phyloP scores from a whole-genome alignment of 92 coral and sea anemone species.

The Palythoa heliodiscus region DNA sequence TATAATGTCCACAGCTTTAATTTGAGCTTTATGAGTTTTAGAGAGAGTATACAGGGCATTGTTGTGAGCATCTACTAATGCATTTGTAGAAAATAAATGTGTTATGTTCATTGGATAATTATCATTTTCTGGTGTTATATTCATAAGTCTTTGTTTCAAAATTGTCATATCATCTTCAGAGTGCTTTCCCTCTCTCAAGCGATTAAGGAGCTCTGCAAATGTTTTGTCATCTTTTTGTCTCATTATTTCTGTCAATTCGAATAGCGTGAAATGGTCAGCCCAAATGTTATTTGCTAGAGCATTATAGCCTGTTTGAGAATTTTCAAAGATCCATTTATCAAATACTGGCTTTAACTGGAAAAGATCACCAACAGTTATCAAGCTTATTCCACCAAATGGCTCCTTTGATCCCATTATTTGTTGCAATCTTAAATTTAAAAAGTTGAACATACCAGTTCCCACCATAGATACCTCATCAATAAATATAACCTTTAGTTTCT shows the following conservation, averaged over 20 bases:
- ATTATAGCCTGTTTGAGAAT: constrained; percentile 33
- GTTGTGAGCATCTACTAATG: no score
- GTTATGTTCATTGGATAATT: no score
- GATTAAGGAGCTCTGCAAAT: constrained; percentile 64
- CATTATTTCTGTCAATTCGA: constrained; percentile 9
- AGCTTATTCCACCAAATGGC: constrained; percentile 49
- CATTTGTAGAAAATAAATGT: no score
- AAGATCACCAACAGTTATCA: constrained; percentile 51
- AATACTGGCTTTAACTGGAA: constrained; percentile 19
- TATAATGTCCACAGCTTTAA: no score
- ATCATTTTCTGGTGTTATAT: no score
- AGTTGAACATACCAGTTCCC: constrained; percentile 54
- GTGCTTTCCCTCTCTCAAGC: not conserved
- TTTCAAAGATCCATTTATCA: constrained; percentile 60
- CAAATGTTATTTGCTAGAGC: constrained; percentile 53
- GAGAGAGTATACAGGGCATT: no score
- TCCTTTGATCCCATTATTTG: no score
- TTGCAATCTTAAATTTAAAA: constrained; percentile 1
- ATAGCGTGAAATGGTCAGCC: constrained; percentile 35
- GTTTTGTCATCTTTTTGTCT: constrained; percentile 17
- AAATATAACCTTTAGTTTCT: constrained; percentile 45
- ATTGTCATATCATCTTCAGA: no score
- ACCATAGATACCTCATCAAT: constrained; percentile 14
- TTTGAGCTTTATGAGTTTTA: no score
- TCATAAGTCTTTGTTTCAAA: no score